Evolutionary conservation across 2,113 vertebrate genomes (phyloP).

Genomic region (Cavia aperea): DNA sequence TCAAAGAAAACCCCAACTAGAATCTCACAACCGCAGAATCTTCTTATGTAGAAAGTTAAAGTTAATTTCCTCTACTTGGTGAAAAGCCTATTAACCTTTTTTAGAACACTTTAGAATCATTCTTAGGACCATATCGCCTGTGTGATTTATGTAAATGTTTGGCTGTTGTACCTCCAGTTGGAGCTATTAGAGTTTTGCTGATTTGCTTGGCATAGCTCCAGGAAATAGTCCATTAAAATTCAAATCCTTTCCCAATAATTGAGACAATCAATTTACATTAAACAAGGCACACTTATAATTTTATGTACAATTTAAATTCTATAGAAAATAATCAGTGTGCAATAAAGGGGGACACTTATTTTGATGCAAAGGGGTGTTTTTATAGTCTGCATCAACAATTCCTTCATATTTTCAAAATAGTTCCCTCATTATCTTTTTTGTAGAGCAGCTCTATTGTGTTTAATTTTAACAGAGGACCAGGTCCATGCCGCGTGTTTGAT

Average conservation of each 20-base stretch:
- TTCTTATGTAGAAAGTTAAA: not conserved
- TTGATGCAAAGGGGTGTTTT: conserved; percentile 58
- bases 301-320: conserved; percentile 62
- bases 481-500: not conserved
- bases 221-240: conserved; percentile 64
- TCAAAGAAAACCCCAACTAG: not conserved
- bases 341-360: conserved; percentile 44
- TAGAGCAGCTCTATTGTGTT: conserved; percentile 34
- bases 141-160: not conserved
- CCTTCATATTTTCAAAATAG: conserved; percentile 62
- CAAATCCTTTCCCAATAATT: conserved; percentile 67
- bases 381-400: conserved; percentile 55
- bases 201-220: conserved; percentile 58
- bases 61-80: not conserved
- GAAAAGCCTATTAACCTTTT: not conserved
- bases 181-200: conserved; percentile 52
- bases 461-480: not conserved
- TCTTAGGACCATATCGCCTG: not conserved
- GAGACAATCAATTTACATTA: conserved; percentile 64
- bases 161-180: conserved; percentile 35
- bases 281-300: conserved; percentile 68
- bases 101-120: not conserved
- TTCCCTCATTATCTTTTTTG: conserved; percentile 46
- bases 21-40: not conserved
- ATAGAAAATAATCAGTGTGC: conserved; percentile 61